Conservation (phyloP, 2,113 vertebrate genomes). For the Plestiodon gilberti region DNA sequence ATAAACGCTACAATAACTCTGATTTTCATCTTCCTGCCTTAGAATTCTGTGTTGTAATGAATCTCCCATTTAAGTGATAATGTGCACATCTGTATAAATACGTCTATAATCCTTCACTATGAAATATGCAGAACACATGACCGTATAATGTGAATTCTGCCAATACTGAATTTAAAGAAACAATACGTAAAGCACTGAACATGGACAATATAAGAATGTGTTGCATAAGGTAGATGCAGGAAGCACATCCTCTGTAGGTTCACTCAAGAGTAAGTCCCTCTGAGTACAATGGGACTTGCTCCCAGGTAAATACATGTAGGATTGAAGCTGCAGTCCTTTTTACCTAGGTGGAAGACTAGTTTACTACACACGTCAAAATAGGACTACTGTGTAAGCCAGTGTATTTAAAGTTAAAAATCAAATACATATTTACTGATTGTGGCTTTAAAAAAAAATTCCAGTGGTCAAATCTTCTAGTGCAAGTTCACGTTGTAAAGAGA, state of each 20-base stretch:
- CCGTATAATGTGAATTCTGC: slow-evolving; percentile 49
- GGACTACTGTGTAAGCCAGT: not conserved
- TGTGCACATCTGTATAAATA: slow-evolving; percentile 7
- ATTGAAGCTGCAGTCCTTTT: too few relatives aligned
- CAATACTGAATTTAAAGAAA: slow-evolving; percentile 53
- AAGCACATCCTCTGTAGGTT: too few relatives aligned
- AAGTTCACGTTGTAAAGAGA: not conserved
- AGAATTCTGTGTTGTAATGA: slow-evolving; percentile 42
- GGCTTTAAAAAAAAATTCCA: slow-evolving; percentile 18
- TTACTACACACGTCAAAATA: too few relatives aligned
- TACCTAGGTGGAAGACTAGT: too few relatives aligned
- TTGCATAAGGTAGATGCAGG: not conserved
- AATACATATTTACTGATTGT: slow-evolving; percentile 31
- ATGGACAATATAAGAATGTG: slow-evolving; percentile 14
- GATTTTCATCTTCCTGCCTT: not conserved
- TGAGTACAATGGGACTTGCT: not conserved
- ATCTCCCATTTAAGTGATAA: slow-evolving; percentile 28
- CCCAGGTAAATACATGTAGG: too few relatives aligned
- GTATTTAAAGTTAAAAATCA: slow-evolving; percentile 63
- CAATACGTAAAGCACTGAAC: not conserved
- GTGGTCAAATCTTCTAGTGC: accelerated
- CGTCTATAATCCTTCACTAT: slow-evolving; percentile 38
- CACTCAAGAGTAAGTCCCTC: not conserved
- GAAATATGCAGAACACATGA: slow-evolving; percentile 57
- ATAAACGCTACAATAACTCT: not conserved